phyloP scores from a whole-genome alignment of 1,140 invertebrate species.

The Aporrectodea caliginosa region DNA sequence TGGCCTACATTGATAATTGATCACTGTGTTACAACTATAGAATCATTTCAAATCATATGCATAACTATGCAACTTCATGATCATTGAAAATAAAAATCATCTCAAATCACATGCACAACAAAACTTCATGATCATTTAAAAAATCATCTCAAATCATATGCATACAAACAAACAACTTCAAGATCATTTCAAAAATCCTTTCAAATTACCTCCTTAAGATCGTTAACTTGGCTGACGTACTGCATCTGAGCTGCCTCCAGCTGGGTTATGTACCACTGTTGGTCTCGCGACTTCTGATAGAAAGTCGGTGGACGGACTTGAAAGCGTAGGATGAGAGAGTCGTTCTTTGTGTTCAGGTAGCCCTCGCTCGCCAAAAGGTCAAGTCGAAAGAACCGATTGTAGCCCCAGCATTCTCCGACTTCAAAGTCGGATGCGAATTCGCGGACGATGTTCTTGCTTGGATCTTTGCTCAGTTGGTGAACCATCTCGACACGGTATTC shows the following conservation, averaged over 20 bases:
- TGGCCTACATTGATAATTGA: no score
- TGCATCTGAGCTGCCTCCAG: constrained; percentile 75
- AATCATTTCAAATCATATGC: no score
- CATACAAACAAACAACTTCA: background rate
- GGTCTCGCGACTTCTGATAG: constrained; percentile 86
- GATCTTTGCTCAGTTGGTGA: constrained; percentile 77
- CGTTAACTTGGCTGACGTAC: constrained; percentile 74
- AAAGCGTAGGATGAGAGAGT: constrained; percentile 62
- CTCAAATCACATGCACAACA: no score
- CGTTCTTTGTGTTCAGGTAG: constrained; percentile 61
- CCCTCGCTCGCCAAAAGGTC: constrained; percentile 85
- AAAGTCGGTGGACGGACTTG: constrained; percentile 89
- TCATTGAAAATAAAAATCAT: no score
- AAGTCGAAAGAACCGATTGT: constrained; percentile 87
- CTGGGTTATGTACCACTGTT: constrained; percentile 83
- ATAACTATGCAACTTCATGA: no score
- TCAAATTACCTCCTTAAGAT: constrained; percentile 72
- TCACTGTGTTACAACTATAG: no score
- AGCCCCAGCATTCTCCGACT: constrained; percentile 96
- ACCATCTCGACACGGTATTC: constrained; percentile 77
- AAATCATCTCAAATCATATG: no score
- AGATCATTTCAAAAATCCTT: background rate
- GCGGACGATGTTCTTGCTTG: constrained; percentile 80
- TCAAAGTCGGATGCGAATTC: constrained; percentile 92
- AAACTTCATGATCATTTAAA: no score